These are phyloP conservation scores for Apostichopus leukothele DNA, from an alignment of 53 echinoderm and acorn worm genomes.

Conservation along the genomic window DNA sequence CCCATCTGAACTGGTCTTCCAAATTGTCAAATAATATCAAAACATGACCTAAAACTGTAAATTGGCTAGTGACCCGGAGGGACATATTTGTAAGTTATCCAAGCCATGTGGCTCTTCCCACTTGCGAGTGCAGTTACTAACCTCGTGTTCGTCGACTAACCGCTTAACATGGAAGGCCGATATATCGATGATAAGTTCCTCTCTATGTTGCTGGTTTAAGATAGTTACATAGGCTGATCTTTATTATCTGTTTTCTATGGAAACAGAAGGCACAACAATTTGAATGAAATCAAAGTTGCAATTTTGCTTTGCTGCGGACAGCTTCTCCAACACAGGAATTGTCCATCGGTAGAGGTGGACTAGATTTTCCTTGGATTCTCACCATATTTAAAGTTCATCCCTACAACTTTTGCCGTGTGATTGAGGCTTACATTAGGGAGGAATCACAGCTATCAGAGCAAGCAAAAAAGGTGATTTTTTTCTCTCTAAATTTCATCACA, in stretches of 20 bases:
- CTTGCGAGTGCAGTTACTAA: too few species aligned
- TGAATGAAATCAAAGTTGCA: not conserved
- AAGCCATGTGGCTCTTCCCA: too few species aligned
- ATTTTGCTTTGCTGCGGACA: not conserved
- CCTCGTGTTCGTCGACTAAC: too few species aligned
- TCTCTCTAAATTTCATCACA: too few species aligned
- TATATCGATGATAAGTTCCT: too few species aligned
- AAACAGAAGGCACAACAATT: not conserved
- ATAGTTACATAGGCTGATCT: not conserved
- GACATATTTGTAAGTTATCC: too few species aligned
- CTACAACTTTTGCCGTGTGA: constrained; percentile 85
- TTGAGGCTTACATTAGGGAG: constrained; percentile 88
- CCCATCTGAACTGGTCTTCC: too few species aligned
- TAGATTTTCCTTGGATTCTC: constrained; percentile 93
- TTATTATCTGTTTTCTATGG: not conserved
- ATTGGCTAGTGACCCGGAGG: too few species aligned
- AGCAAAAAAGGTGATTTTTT: constrained; percentile 67
- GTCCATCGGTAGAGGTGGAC: constrained; percentile 54
- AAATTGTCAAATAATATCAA: too few species aligned
- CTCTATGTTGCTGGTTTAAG: too few species aligned
- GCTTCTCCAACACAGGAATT: constrained; percentile 54
- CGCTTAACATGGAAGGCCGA: too few species aligned
- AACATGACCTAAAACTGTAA: too few species aligned
- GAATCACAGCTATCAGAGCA: constrained; percentile 89
- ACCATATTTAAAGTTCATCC: constrained; percentile 78